These are phyloP conservation scores for Pipistrellus pipistrellus DNA, from an alignment of 2,797 vertebrate genomes.

Conservation along the genomic window DNA sequence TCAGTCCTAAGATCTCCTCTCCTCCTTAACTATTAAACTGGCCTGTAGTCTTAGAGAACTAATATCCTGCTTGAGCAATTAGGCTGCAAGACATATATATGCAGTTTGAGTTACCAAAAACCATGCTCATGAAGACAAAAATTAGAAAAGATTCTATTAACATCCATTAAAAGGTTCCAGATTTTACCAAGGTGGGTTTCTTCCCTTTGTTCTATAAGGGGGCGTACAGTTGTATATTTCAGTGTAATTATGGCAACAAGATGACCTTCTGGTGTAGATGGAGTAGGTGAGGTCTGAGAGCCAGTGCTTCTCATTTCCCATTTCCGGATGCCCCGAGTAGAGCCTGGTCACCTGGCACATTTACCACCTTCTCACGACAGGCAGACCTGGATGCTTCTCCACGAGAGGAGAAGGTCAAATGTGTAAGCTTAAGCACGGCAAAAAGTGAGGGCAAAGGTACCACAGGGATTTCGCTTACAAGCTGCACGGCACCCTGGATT, in stretches of 20 bases:
- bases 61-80: neutral
- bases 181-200: neutral
- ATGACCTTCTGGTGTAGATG: neutral
- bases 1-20: neutral
- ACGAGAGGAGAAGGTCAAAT: neutral
- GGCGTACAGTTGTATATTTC: neutral
- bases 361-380: conserved; percentile 55
- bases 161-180: neutral
- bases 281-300: neutral
- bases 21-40: neutral
- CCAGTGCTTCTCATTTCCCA: neutral
- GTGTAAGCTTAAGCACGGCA: neutral
- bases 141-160: neutral
- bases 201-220: neutral
- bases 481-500: neutral
- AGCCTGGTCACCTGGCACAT: neutral
- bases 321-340: neutral
- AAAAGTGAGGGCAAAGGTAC: neutral
- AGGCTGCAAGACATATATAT: neutral
- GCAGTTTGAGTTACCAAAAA: conserved; percentile 1
- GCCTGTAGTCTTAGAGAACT: neutral
- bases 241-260: neutral
- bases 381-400: conserved; percentile 20
- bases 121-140: neutral
- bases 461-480: neutral